Evolutionary conservation across 2,888 invertebrate species (phyloP), one percentile per base, ranked within the genome.

Genomic region (Drosophila paucipuncta): DNA sequence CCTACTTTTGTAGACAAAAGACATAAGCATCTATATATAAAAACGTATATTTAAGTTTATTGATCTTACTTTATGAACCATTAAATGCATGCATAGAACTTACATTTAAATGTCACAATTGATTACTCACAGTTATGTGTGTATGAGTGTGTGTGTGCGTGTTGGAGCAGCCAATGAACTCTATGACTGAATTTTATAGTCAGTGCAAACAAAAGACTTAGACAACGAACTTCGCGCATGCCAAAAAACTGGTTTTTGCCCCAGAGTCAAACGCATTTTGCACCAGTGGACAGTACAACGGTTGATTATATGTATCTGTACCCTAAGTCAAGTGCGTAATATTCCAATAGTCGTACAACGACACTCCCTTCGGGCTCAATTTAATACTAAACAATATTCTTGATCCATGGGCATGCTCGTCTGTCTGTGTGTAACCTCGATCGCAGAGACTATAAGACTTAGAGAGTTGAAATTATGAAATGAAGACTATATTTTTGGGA

Each of bases 121-220:
- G 60, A 62, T 73, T 54, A 50, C 68, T 50, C 43, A 59, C 49
- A 61, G 69, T 33, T 28, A 41, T 59, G 41, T 52, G 43, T 57
- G 64, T 70, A 57, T 50, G 47, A 64, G 60, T 68, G 13, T 68
- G 13, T 63, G 22, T 55, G 31, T 65, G 52, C 59, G 57, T 41
- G 57, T 55, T 50, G n/a, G 16, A n/a, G 63, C 76, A 80, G 89
- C 65, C 88, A 86, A 79, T 89, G 85, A 86, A 86, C 85, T 89
- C 88, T 79, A 78, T 69, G 83, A 59, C 65, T 78, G 78, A 53
- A 70, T 75, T 78, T 64, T 68, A 78, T 72, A 50, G 80, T 55
- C 54, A 35, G 50, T 57, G 35, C 67, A 70, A 87, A 89, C 80
- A 88, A 89, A 89, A 91, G 91, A 89, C 86, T 90, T 91, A 88